Evolutionary conservation across 2,797 vertebrate species (phyloP).

Genomic region (Florisuga fusca): DNA sequence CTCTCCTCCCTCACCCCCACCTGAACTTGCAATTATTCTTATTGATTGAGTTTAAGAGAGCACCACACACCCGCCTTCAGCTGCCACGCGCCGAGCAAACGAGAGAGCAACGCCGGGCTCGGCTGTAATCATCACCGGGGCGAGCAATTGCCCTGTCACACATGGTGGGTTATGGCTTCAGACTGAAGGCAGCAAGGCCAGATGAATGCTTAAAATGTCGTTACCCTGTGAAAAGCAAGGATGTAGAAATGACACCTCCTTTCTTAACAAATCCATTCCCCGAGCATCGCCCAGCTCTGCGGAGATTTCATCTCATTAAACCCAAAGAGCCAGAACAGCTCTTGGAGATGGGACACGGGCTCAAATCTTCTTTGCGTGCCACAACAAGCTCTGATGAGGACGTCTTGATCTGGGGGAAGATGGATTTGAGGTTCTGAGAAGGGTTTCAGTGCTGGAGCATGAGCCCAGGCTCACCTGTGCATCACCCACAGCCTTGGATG

Average conservation of each 20-base stretch:
- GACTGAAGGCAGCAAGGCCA: conserved; percentile 62
- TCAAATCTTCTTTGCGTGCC: background rate
- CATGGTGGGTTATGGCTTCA: conserved; percentile 62
- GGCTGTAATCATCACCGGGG: background rate
- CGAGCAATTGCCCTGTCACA: conserved; percentile 67
- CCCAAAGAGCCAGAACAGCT: conserved; percentile 4
- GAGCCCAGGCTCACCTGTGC: background rate
- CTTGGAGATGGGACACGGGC: background rate
- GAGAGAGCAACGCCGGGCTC: background rate
- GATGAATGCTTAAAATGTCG: conserved; percentile 34
- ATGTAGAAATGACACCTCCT: conserved; percentile 40
- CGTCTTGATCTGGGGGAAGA: background rate
- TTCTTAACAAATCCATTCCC: conserved; percentile 47
- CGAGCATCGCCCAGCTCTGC: background rate
- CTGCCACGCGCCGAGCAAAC: background rate
- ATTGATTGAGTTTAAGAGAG: conserved; percentile 59
- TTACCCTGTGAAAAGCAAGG: conserved; percentile 12
- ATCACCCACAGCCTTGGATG: background rate
- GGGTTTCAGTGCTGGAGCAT: background rate
- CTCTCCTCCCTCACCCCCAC: conserved; percentile 12
- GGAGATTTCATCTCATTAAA: conserved; percentile 19
- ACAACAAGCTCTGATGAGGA: background rate
- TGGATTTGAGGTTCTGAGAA: conserved; percentile 19
- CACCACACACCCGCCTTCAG: background rate
- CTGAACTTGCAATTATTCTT: conserved; percentile 41